Evolutionary conservation across 2,888 invertebrate species (phyloP), one percentile per base, ranked within the genome.

Genomic region (Lagria hirta): DNA sequence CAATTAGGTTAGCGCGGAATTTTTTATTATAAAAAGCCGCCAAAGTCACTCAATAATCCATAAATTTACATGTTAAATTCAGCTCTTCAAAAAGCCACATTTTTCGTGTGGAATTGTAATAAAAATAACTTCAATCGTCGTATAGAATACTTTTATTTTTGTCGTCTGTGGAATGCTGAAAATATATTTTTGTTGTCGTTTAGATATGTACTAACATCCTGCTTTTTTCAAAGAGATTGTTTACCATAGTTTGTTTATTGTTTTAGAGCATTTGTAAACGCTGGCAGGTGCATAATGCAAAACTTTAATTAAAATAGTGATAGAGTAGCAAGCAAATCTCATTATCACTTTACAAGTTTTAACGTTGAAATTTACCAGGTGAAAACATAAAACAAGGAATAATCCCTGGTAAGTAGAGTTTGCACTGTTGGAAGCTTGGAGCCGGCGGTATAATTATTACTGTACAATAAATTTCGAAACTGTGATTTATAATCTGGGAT

Each of bases 291-390:
- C n/a, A n/a, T 44, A 38, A 43, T 33, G 33, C 26, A 14, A 18
- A 26, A 15, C 33, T 44, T 44, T 44, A 44, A 44, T 44, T 44
- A 44, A 44, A 44, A 12, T 23, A 28, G 27, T 27, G n/a, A 14
- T 7, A 29, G 29, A n/a, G 11, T 6, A 29, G 22, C n/a, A 14
- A 42, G 34, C 44, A 38, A 44, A 44, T 44, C 44, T 34, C 34
- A 27, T 44, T 44, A 44, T 38, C 32, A 23, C 38, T 38, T 38
- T 38, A 38, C 34, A 33, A 33, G 44, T 44, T 34, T 44, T 44
- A 44, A 34, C 34, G 44, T 36, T 36, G 15, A 14, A n/a, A n/a
- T n/a, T n/a, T 36, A 28, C 14, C 36, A 43, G 26, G 26, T 46
- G 34, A 35, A 28, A 46, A 46, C 45, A 46, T n/a, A n/a, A n/a